Evolutionary conservation across 2,113 vertebrate species (phyloP), one percentile per base, ranked within the genome.

Genomic region (Brachionichthys hirsutus): DNA sequence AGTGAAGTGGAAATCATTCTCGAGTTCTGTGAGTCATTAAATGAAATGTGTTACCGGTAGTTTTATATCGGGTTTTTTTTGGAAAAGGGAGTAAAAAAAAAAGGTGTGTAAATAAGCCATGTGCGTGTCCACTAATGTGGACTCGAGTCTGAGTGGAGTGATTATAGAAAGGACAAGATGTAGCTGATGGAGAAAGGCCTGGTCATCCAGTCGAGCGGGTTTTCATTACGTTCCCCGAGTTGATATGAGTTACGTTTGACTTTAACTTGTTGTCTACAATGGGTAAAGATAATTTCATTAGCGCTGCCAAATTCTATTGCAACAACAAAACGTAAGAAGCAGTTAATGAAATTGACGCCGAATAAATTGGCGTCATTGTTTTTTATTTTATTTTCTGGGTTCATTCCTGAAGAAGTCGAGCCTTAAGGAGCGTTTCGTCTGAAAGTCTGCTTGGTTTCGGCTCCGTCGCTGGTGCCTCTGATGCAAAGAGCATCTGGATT

Each of bases 1-100:
- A 85, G 79, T 62, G 82, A 88, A 81, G 70, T 57, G 54, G 56
- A 62, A 77, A 68, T 79, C 54, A 51, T 69, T 68, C 49, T 59
- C 52, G 59, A 73, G 62, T 24, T 55, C 67, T 19, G 64, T 35
- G 35, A 68, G 47, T 67, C 77, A 70, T 50, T 36, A 41, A 59
- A 60, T 68, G 60, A 54, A 52, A 75, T 73, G 68, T 58, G 70
- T 67, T 79, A 58, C 62, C 54, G 9, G 10, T 12, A 38, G 6
- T 12, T 38, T 3, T 38, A 38, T 12, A 35, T 6, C 47, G 47
- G 67, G 72, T 45, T 17, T 36, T 11, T 48, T 48, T 53, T 40
- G 63, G n/a, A 51, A 73, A 49, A 68, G 55, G 20, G 47, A 45
- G 73, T 57, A 61, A 77, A 51, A 69, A 61, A 77, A 51, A 69